These are phyloP conservation scores for Rousettus madagascariensis DNA, from an alignment of 2,797 vertebrate genomes.

Conservation along the genomic window DNA sequence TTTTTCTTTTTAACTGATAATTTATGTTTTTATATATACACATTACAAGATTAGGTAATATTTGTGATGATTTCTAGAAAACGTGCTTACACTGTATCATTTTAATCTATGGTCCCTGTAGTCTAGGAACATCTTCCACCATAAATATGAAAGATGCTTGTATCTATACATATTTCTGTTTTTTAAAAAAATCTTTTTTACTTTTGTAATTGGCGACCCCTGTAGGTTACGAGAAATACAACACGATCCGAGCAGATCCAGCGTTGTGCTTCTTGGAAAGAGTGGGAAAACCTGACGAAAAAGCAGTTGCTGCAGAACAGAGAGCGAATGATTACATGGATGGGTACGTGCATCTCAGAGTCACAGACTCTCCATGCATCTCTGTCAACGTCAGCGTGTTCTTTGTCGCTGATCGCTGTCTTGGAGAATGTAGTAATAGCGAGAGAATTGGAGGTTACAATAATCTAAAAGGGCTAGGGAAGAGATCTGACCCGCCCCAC, in stretches of 20 bases:
- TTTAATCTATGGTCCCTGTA: slow-evolving; percentile 9
- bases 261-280: slow-evolving; percentile 96
- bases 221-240: slow-evolving; percentile 98
- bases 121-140: background rate
- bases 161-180: background rate
- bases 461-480: background rate
- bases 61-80: slow-evolving; percentile 45
- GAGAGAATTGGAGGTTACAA: background rate
- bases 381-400: background rate
- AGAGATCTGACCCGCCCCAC: background rate
- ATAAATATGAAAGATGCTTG: background rate
- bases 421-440: background rate
- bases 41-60: background rate
- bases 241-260: slow-evolving; percentile 96
- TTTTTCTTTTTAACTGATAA: slow-evolving; percentile 27
- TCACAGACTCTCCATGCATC: background rate
- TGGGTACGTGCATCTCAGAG: slow-evolving; percentile 87
- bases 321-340: slow-evolving; percentile 98
- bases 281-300: slow-evolving; percentile 97
- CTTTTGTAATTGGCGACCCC: background rate
- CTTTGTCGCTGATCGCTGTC: background rate
- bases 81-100: background rate
- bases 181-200: background rate
- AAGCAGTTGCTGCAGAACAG: slow-evolving; percentile 98
- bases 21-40: background rate